Percentiles rank a stretch among this genome's conserved stretches.
phyloP scores from a whole-genome alignment of 2,113 vertebrate species.

The Alectura lathami region DNA sequence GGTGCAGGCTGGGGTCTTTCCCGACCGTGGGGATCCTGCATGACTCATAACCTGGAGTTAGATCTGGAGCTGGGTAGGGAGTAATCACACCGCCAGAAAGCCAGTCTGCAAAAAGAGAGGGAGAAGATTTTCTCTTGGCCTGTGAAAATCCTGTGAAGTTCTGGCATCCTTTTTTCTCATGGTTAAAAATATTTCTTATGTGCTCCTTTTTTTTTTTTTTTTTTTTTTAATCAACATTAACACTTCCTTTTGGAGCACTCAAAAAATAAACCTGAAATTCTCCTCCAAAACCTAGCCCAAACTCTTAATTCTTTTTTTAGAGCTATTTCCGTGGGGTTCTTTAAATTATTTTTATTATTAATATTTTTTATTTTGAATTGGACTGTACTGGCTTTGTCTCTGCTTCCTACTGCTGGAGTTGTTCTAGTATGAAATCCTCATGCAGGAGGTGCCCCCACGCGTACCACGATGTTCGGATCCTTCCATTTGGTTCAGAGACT shows the following conservation, averaged over 20 bases:
- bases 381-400: not conserved
- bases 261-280: not conserved
- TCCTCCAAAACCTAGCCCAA: not conserved
- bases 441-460: not conserved
- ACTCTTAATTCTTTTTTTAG: not conserved
- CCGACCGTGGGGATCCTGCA: conserved; percentile 27
- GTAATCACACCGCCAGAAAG: conserved; percentile 21
- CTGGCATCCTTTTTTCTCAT: not conserved
- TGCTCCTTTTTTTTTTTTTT: not conserved
- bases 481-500: not conserved
- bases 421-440: fast-evolving
- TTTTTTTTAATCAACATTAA: not conserved
- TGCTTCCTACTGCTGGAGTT: not conserved
- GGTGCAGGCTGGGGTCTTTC: not conserved
- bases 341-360: not conserved
- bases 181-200: not conserved
- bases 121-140: not conserved
- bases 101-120: conserved; percentile 18
- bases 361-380: not conserved
- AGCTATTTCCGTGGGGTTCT: not conserved
- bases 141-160: not conserved
- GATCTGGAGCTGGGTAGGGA: conserved; percentile 58
- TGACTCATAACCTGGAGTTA: conserved; percentile 27
- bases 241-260: not conserved
- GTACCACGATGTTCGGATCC: not conserved